phyloP scores from a whole-genome alignment of 2,113 vertebrate genomes.

The Gymnobelideus leadbeateri region DNA sequence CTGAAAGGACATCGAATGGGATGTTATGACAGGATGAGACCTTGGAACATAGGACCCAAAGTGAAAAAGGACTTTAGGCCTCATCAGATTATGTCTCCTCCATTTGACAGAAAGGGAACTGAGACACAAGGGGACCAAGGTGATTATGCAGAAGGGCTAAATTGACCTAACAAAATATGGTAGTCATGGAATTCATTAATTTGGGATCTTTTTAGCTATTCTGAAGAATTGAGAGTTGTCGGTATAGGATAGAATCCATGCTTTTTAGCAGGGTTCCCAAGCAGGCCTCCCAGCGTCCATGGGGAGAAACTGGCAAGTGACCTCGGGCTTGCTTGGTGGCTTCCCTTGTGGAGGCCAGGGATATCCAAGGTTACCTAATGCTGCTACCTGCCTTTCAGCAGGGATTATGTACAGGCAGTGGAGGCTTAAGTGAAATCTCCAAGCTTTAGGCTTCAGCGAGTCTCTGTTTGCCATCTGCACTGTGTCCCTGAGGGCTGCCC shows the following conservation, averaged over 20 bases:
- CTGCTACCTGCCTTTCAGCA: neutral
- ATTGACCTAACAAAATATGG: neutral
- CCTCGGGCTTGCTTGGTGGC: slow-evolving; percentile 5
- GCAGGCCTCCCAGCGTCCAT: neutral
- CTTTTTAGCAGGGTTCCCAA: neutral
- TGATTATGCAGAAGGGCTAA: neutral
- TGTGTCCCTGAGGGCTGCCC: neutral
- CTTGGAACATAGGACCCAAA: neutral
- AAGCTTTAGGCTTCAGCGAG: neutral
- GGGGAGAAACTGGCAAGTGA: slow-evolving; percentile 16
- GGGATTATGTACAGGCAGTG: slow-evolving; percentile 1
- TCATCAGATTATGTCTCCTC: neutral
- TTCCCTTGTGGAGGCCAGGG: slow-evolving; percentile 16
- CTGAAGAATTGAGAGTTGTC: no score
- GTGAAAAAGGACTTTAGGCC: no score
- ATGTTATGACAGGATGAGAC: neutral
- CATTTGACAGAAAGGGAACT: neutral
- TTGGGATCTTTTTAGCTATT: neutral
- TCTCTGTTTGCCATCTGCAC: neutral
- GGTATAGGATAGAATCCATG: neutral
- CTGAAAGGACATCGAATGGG: neutral
- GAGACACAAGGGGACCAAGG: neutral
- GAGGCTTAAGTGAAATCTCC: neutral
- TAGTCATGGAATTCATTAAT: neutral
- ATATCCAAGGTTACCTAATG: slow-evolving; percentile 41